Evolutionary conservation across 2,113 vertebrate genomes (phyloP).

Genomic region (Noctilio leporinus): DNA sequence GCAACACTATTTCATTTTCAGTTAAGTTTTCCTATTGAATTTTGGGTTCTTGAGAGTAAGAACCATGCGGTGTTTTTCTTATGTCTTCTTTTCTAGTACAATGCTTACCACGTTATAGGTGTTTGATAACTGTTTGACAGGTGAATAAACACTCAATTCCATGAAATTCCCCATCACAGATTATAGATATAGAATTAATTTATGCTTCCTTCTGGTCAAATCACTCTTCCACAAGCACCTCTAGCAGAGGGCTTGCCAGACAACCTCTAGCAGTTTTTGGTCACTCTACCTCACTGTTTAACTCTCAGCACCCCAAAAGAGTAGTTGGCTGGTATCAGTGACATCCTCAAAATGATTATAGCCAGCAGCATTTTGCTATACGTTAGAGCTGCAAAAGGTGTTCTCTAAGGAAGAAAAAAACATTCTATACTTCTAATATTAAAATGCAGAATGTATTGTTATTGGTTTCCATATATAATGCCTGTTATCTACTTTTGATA

Average conservation of each 20-base stretch:
- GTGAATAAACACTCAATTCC: background rate
- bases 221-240: background rate
- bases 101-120: background rate
- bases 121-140: background rate
- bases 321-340: background rate
- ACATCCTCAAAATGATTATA: background rate
- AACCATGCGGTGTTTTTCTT: background rate
- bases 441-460: constrained; percentile 11
- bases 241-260: background rate
- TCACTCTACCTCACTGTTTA: background rate
- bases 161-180: background rate
- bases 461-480: background rate
- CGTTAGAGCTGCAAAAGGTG: background rate
- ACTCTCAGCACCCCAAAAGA: background rate
- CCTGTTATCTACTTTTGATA: background rate
- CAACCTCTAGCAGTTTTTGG: background rate
- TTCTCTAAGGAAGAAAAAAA: background rate
- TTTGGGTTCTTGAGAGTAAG: background rate
- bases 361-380: background rate
- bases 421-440: background rate
- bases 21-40: background rate
- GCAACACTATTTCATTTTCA: background rate
- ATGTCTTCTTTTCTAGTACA: background rate
- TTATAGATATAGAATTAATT: background rate
- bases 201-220: background rate